Percentiles rank a stretch among this genome's conserved stretches.
phyloP scores from a whole-genome alignment of 2,113 vertebrate genomes.

The Tetrao urogallus region DNA sequence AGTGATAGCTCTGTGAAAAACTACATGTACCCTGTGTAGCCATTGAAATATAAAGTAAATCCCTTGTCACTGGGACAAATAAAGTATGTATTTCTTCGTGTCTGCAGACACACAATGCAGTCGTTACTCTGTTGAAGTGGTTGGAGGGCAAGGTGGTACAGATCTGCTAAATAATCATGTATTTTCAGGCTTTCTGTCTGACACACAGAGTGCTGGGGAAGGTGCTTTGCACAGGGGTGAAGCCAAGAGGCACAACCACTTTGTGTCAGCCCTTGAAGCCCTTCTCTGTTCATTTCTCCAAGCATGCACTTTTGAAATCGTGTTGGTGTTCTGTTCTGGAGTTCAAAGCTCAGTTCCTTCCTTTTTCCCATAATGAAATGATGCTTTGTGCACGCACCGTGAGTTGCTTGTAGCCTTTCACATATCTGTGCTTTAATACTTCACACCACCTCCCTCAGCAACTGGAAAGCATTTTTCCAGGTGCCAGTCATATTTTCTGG shows the following conservation, averaged over 20 bases:
- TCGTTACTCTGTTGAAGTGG: not conserved
- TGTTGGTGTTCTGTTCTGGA: not conserved
- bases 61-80: not conserved
- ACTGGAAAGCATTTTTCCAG: not conserved
- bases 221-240: not conserved
- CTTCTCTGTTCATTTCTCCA: not conserved
- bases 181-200: not conserved
- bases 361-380: not conserved
- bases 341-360: not conserved
- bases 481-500: conserved; percentile 19
- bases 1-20: not conserved
- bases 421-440: not conserved
- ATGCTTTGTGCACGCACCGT: not conserved
- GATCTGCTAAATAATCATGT: not conserved
- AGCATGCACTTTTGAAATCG: not conserved
- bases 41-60: not conserved
- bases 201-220: not conserved
- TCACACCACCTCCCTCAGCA: not conserved
- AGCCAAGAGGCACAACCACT: not conserved
- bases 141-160: not conserved
- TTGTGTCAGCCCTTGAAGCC: not conserved
- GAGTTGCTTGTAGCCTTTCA: not conserved
- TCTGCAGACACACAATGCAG: not conserved
- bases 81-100: not conserved
- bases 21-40: not conserved